phyloP scores from a whole-genome alignment of 1,140 invertebrate genomes.

The Eulimnadia texana region DNA sequence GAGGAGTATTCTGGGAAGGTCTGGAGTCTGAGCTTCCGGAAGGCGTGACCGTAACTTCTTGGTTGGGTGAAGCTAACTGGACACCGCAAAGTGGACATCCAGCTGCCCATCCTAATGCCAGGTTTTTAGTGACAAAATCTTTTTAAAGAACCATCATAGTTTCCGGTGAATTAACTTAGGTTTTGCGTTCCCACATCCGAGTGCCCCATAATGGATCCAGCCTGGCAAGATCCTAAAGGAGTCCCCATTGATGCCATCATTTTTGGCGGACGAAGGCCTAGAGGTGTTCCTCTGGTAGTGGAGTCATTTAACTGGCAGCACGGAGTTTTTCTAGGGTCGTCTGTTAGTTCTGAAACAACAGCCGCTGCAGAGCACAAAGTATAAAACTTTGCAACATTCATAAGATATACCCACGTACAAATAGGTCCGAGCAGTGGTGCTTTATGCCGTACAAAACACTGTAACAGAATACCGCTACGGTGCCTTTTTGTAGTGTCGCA shows the following conservation, averaged over 20 bases:
- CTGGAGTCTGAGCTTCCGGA: conserved; percentile 62
- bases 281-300: conserved; percentile 43
- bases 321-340: conserved; percentile 42
- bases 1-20: conserved; percentile 96
- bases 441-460: no score
- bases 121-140: no score
- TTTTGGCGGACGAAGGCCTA: conserved; percentile 43
- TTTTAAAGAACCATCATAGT: no score
- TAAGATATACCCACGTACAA: no score
- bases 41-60: conserved; percentile 57
- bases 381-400: conserved; percentile 3
- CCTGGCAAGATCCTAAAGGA: conserved; percentile 33
- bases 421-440: no score
- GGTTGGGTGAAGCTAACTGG: conserved; percentile 63
- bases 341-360: conserved; percentile 44
- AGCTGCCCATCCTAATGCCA: conserved; percentile 86
- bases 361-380: conserved; percentile 44
- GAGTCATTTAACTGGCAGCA: conserved; percentile 43
- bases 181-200: conserved; percentile 43
- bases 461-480: no score
- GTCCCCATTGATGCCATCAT: conserved; percentile 45
- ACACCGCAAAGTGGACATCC: conserved; percentile 43
- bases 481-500: no score
- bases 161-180: no score
- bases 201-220: conserved; percentile 39